Conservation (phyloP, 2,797 vertebrate species). For the Alcedo atthis region DNA sequence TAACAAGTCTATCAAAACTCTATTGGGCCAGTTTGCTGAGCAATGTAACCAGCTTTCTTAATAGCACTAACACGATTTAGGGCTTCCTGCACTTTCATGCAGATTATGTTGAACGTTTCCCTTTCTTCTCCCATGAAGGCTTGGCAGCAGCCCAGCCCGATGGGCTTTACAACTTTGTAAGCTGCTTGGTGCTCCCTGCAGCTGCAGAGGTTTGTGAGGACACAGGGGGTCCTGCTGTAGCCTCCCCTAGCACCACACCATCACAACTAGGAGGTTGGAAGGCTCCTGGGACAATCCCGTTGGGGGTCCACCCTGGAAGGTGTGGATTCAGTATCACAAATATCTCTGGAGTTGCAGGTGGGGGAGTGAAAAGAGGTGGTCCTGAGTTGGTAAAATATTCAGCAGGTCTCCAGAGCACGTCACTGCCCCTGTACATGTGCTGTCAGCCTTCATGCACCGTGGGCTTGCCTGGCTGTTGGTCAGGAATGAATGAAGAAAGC, state of each 20-base stretch:
- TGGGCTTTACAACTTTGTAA: not conserved
- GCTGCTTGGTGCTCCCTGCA: not conserved
- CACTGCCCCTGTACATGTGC: fast-evolving
- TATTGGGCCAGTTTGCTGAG: conserved; percentile 36
- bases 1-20: conserved; percentile 64
- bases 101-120: conserved; percentile 45
- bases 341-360: not conserved
- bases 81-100: conserved; percentile 30
- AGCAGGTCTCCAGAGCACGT: not conserved
- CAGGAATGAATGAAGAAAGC: not conserved
- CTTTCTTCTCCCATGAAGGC: conserved; percentile 23
- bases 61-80: conserved; percentile 39
- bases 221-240: not conserved
- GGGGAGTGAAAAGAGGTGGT: not conserved
- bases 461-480: not conserved
- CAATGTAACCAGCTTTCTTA: conserved; percentile 31
- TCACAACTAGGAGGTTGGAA: fast-evolving
- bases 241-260: fast-evolving
- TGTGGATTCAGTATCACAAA: fast-evolving
- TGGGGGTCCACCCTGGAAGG: not conserved
- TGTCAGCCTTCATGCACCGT: not conserved
- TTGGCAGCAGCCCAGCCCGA: conserved; percentile 37
- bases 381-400: not conserved
- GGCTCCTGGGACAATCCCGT: not conserved
- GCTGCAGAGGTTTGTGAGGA: not conserved